phyloP scores from a whole-genome alignment of 2,113 vertebrate species.

The Elanus axillaris region DNA sequence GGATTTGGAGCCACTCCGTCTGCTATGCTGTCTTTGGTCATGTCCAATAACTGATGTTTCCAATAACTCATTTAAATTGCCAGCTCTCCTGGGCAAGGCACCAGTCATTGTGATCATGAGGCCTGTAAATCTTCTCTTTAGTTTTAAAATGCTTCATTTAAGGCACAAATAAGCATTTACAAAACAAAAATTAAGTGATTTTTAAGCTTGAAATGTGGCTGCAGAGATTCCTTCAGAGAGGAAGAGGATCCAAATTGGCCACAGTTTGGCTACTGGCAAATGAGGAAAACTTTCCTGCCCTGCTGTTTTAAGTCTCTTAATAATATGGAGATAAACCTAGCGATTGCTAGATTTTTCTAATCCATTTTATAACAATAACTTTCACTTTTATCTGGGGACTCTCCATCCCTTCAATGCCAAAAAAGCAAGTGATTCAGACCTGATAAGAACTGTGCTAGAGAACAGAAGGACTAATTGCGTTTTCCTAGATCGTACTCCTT shows the following conservation, averaged over 20 bases:
- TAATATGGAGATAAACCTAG: background rate
- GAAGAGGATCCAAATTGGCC: constrained; percentile 26
- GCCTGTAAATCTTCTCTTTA: constrained; percentile 35
- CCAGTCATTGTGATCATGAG: constrained; percentile 16
- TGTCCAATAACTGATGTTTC: constrained; percentile 38
- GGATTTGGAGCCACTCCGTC: background rate
- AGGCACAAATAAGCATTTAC: constrained; percentile 33
- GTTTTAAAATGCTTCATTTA: constrained; percentile 28
- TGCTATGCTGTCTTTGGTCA: background rate
- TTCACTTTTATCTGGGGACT: background rate
- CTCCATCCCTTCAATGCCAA: background rate
- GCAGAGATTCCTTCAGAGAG: constrained; percentile 1
- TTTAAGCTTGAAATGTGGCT: constrained; percentile 33
- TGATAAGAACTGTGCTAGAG: background rate
- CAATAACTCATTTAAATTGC: constrained; percentile 32
- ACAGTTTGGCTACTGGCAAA: constrained; percentile 20
- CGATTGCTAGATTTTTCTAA: background rate
- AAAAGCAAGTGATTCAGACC: background rate
- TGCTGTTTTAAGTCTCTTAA: constrained; percentile 15
- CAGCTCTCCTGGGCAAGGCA: constrained; percentile 21
- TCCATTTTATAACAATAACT: background rate
- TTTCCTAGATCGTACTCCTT: background rate
- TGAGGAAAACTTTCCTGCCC: background rate
- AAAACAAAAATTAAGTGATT: constrained; percentile 47
- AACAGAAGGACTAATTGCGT: background rate